Base-by-base conservation (phyloP, 2,797 vertebrate genomes). In the Sus cebifrons region DNA sequence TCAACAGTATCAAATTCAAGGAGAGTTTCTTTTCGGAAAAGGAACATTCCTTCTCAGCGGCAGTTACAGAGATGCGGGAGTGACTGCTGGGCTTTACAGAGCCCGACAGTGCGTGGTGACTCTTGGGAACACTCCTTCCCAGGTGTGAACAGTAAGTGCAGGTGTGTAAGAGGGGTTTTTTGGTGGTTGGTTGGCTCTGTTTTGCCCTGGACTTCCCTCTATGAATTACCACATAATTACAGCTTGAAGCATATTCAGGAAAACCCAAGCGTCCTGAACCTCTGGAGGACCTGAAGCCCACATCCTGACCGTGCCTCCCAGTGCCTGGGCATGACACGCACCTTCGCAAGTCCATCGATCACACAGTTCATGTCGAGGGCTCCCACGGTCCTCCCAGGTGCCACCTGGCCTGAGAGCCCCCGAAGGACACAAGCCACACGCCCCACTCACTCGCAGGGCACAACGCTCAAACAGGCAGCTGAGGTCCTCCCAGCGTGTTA, bases 341-440 rank as follows among this genome's bases (percentile, higher is more conserved):
- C 17, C 11, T 15, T 10, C 1, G 0, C 0, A 23, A 8, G 62
- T 58, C 70, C n/a, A 9, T 23, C 20, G 71, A 18, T 15, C 44
- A n/a, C 68, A 0, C 58, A 1, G 9, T 17, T 32, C 25, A 36
- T 0, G 0, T 4, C 89, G 12, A 2, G 65, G 29, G 20, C 32
- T 11, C 21, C 1, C 1, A 0, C 27, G 14, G 27, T 73, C 56
- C 74, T 70, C 18, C 2, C 1, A 2, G 3, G 10, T 44, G 17
- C 87, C n/a, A 29, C 68, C 2, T 20, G 36, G 62, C 65, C 68
- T 1, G 3, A 65, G 36, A 44, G 23, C 21, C 13, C 44, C 85
- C 20, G 1, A 29, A 54, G 62, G 90, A 79, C 32, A 1, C 2
- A 3, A 32, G 36, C 36, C 32, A 25, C 0, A 3, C 3, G n/a